These are phyloP conservation scores for Nymphalis c-album DNA, from an alignment of 2,888 invertebrate genomes.

Conservation along the genomic window DNA sequence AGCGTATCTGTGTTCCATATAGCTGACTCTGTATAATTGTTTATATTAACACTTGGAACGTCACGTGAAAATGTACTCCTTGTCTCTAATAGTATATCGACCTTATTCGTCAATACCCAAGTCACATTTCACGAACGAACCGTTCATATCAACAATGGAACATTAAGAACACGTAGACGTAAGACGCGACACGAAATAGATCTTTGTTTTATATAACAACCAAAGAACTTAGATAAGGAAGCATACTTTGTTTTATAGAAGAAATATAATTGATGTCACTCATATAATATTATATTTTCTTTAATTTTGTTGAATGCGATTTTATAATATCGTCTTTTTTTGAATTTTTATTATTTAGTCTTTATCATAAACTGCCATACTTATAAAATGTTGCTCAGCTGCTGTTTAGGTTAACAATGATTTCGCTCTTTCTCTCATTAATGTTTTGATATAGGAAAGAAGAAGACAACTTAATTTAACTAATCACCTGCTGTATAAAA, in stretches of 20 bases:
- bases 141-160: neutral
- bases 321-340: neutral
- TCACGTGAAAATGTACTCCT: neutral
- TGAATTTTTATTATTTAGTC: too few relatives aligned
- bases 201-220: conserved; percentile 7
- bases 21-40: neutral
- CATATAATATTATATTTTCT: neutral
- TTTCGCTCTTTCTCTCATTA: too few relatives aligned
- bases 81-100: neutral
- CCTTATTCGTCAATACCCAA: neutral
- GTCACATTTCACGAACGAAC: neutral
- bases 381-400: too few relatives aligned
- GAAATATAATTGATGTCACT: neutral
- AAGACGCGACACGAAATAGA: neutral
- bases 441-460: too few relatives aligned
- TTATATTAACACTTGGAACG: neutral
- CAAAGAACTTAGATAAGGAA: neutral
- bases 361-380: too few relatives aligned
- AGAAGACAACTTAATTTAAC: too few relatives aligned
- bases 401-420: too few relatives aligned
- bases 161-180: neutral
- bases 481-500: too few relatives aligned
- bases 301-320: neutral
- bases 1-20: too few relatives aligned
- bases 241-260: neutral